A percentile compares a stretch with the other conserved stretches of the same genome.
Conservation (phyloP, 2,797 vertebrate genomes). For the Apogon hyalosoma region DNA sequence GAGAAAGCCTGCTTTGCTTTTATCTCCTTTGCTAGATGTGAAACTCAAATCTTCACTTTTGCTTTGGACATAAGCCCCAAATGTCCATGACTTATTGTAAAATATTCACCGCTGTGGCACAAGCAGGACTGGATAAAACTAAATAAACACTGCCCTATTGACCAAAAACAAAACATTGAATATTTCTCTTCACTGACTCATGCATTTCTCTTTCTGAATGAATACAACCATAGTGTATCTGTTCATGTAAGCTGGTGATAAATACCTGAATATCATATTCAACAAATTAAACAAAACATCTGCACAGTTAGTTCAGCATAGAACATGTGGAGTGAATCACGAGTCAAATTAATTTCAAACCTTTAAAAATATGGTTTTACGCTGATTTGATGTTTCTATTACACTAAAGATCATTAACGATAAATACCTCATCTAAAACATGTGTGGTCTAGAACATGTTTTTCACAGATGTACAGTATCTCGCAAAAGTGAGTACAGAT, state of each 20-base stretch:
- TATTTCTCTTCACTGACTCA: constrained; percentile 14
- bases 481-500: too few relatives aligned
- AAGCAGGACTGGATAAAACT: constrained; percentile 33
- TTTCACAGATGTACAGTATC: too few relatives aligned
- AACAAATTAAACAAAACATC: too few relatives aligned
- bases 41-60: constrained; percentile 46
- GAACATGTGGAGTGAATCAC: too few relatives aligned
- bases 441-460: too few relatives aligned
- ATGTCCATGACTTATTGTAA: constrained; percentile 38
- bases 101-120: constrained; percentile 44
- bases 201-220: neutral
- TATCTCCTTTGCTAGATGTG: constrained; percentile 53
- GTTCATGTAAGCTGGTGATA: neutral
- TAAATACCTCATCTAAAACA: too few relatives aligned
- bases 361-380: too few relatives aligned
- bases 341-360: too few relatives aligned
- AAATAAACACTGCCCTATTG: constrained; percentile 44
- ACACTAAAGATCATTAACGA: too few relatives aligned
- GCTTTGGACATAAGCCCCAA: constrained; percentile 39
- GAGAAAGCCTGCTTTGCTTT: constrained; percentile 56
- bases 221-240: neutral
- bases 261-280: neutral
- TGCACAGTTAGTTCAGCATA: too few relatives aligned
- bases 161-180: constrained; percentile 22
- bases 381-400: too few relatives aligned